These are phyloP conservation scores for Porites lutea DNA, from an alignment of 64 coral and sea anemone genomes.

Conservation along the genomic window DNA sequence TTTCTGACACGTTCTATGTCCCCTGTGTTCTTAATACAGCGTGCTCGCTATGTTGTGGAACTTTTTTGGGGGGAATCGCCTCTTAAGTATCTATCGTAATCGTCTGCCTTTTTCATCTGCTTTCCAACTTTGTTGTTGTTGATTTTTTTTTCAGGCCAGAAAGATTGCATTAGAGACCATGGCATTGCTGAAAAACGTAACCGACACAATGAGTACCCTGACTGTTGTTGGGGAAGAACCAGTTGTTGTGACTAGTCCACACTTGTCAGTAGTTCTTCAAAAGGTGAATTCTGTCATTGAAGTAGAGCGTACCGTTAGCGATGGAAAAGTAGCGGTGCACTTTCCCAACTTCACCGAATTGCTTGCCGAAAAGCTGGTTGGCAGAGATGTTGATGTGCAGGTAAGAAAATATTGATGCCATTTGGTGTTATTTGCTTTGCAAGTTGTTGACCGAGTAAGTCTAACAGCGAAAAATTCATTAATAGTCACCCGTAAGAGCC, in stretches of 20 bases:
- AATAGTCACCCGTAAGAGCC: too few relatives aligned
- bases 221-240: constrained; percentile 36
- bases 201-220: constrained; percentile 8
- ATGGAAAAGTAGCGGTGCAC: constrained; percentile 21
- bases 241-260: constrained; percentile 24
- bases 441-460: too few relatives aligned
- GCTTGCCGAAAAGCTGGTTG: not conserved
- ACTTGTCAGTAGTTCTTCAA: constrained; percentile 29
- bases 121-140: not conserved
- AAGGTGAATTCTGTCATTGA: constrained; percentile 12
- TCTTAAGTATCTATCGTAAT: not conserved
- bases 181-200: not conserved
- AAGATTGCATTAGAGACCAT: not conserved
- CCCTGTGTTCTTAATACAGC: too few relatives aligned
- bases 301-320: constrained; percentile 5
- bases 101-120: not conserved
- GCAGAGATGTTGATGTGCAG: not conserved
- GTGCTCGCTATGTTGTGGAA: too few relatives aligned
- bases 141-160: constrained; percentile 28
- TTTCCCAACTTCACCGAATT: constrained; percentile 25
- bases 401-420: not conserved
- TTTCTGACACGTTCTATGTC: too few relatives aligned
- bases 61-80: too few relatives aligned
- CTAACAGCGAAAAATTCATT: too few relatives aligned
- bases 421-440: not conserved